Evolutionary conservation across 2,113 vertebrate genomes (phyloP).

Genomic region (Calidris pugnax): DNA sequence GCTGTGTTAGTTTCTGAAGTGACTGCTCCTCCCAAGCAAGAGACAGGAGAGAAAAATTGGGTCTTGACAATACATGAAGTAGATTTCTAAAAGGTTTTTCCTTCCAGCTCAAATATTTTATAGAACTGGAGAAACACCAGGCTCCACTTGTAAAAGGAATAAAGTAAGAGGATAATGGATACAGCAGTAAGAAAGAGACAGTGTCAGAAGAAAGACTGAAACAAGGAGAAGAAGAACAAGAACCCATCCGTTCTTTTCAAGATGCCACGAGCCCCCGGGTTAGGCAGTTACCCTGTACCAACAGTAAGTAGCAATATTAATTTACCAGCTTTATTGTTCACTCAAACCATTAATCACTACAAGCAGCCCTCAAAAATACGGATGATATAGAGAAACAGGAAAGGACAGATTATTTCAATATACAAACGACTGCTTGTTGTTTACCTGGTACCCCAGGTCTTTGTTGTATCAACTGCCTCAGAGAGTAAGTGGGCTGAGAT

Average conservation of each 20-base stretch:
- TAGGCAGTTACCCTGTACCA: not conserved
- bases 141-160: constrained; percentile 6
- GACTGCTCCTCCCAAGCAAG: constrained; percentile 6
- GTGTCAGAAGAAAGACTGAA: constrained; percentile 21
- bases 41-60: not conserved
- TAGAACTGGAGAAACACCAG: constrained; percentile 8
- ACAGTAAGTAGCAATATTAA: not conserved
- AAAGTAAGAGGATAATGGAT: constrained; percentile 14
- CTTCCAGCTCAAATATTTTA: constrained; percentile 52
- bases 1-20: constrained; percentile 3
- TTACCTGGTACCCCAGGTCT: constrained; percentile 22
- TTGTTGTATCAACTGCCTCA: not conserved
- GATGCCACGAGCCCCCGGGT: not conserved
- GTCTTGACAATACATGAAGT: constrained; percentile 7
- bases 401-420: not conserved
- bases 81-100: constrained; percentile 38
- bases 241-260: constrained; percentile 4
- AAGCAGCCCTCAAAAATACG: not conserved
- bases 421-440: not conserved
- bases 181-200: not conserved
- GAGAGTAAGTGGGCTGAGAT: constrained; percentile 8
- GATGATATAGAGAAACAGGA: not conserved
- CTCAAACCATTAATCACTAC: not conserved
- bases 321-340: not conserved
- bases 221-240: not conserved